Evolutionary conservation across 2,797 vertebrate species (phyloP).

Genomic region (Phrynocephalus guinanensis): DNA sequence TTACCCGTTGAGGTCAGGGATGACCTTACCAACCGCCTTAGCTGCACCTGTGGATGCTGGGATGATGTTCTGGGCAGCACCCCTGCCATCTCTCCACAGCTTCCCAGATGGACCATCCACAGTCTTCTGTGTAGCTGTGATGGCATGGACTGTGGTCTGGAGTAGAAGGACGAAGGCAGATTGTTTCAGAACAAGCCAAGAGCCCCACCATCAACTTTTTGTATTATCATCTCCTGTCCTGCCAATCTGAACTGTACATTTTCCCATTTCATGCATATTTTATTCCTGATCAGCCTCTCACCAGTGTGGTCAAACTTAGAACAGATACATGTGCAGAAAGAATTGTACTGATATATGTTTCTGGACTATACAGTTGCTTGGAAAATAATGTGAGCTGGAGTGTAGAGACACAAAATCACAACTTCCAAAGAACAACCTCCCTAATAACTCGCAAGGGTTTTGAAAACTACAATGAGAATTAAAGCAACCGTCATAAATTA

Average conservation of each 20-base stretch:
- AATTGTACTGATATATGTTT: not conserved
- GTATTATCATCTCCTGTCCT: too few relatives aligned
- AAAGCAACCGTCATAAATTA: not conserved
- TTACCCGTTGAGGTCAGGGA: slow-evolving; percentile 95
- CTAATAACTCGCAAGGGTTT: too few relatives aligned
- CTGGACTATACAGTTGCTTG: too few relatives aligned
- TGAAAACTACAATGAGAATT: too few relatives aligned
- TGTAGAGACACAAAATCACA: not conserved
- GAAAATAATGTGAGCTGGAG: not conserved
- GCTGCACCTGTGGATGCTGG: slow-evolving; percentile 96
- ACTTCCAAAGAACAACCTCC: not conserved
- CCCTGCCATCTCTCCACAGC: slow-evolving; percentile 94
- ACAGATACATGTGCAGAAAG: not conserved
- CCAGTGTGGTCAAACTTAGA: not conserved
- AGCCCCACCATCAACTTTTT: too few relatives aligned
- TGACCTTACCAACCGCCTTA: slow-evolving; percentile 97
- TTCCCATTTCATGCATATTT: not conserved
- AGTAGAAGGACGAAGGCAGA: slow-evolving; percentile 4
- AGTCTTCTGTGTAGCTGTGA: slow-evolving; percentile 97
- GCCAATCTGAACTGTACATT: not conserved
- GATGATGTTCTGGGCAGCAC: slow-evolving; percentile 97
- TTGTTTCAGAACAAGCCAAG: not conserved
- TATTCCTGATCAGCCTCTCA: not conserved
- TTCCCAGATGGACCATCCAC: slow-evolving; percentile 97
- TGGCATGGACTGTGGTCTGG: slow-evolving; percentile 96